These are phyloP conservation scores for Drosophila diplacantha DNA, from an alignment of 2,888 invertebrate species.

Conservation along the genomic window DNA sequence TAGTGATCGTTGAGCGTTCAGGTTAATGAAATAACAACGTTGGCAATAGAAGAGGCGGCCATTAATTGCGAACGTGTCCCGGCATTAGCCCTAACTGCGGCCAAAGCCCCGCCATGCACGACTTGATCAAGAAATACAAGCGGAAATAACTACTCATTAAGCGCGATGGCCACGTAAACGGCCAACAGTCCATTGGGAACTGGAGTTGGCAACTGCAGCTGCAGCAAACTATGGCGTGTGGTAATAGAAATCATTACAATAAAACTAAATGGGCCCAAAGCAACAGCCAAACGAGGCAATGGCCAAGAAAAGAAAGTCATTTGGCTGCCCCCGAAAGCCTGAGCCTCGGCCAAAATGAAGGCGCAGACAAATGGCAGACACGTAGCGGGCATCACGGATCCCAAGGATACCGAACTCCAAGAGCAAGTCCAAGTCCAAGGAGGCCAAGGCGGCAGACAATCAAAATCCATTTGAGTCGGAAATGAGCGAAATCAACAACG, in stretches of 20 bases:
- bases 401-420: conserved; percentile 9
- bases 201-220: conserved; percentile 36
- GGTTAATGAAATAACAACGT: conserved; percentile 58
- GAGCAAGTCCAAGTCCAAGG: conserved; percentile 14
- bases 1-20: conserved; percentile 45
- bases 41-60: conserved; percentile 46
- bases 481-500: conserved; percentile 68
- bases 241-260: conserved; percentile 73
- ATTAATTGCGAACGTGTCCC: conserved; percentile 61
- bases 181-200: conserved; percentile 40
- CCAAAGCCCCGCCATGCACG: conserved; percentile 55
- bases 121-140: conserved; percentile 68
- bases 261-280: conserved; percentile 67
- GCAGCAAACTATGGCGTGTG: conserved; percentile 42
- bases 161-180: conserved; percentile 67
- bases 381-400: conserved; percentile 55
- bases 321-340: conserved; percentile 46
- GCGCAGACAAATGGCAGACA: conserved; percentile 71
- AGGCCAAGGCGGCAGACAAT: conserved; percentile 61
- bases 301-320: conserved; percentile 67
- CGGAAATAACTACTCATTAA: conserved; percentile 71
- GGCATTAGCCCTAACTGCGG: conserved; percentile 49
- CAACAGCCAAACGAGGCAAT: conserved; percentile 55
- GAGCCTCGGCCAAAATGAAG: conserved; percentile 47
- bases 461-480: conserved; percentile 73